These are phyloP conservation scores for Gavia stellata DNA, from an alignment of 2,113 vertebrate species.

Conservation along the genomic window DNA sequence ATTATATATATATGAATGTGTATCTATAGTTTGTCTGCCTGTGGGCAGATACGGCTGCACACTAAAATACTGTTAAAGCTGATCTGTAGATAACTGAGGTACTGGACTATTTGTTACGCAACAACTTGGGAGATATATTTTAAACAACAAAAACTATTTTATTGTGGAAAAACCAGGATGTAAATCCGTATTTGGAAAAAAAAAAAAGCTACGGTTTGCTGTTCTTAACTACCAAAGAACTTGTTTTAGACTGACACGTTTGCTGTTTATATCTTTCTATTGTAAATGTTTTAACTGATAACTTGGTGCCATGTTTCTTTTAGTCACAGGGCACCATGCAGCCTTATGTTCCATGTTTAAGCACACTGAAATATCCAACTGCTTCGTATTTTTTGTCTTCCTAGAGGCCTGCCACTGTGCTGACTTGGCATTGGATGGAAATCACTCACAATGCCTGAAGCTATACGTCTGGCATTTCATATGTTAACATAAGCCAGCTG, in stretches of 20 bases:
- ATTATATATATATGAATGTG: slow-evolving; percentile 72
- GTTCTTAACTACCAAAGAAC: slow-evolving; percentile 97
- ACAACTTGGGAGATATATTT: slow-evolving; percentile 57
- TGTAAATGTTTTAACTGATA: slow-evolving; percentile 62
- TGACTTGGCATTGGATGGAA: slow-evolving; percentile 27
- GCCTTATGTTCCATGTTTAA: slow-evolving; percentile 68
- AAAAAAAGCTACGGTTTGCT: slow-evolving; percentile 66
- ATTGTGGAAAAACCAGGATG: slow-evolving; percentile 69
- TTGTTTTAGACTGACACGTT: slow-evolving; percentile 71
- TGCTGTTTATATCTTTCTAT: slow-evolving; percentile 74
- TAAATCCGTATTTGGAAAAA: slow-evolving; percentile 62
- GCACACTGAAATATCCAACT: slow-evolving; percentile 68
- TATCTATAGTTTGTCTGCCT: slow-evolving; percentile 70
- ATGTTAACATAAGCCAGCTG: slow-evolving; percentile 4
- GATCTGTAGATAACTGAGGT: slow-evolving; percentile 73
- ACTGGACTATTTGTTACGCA: slow-evolving; percentile 73
- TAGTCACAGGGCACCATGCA: slow-evolving; percentile 62
- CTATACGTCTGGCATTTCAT: slow-evolving; percentile 13
- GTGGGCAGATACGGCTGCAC: slow-evolving; percentile 66
- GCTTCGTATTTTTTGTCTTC: slow-evolving; percentile 66
- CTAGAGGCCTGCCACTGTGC: slow-evolving; percentile 80
- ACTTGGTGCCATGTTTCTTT: slow-evolving; percentile 77
- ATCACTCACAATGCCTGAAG: slow-evolving; percentile 13
- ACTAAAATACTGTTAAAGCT: slow-evolving; percentile 68
- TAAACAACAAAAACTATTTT: slow-evolving; percentile 76